These are phyloP conservation scores for Leucoptera coffeella DNA, from an alignment of 2,888 invertebrate species.

Conservation along the genomic window DNA sequence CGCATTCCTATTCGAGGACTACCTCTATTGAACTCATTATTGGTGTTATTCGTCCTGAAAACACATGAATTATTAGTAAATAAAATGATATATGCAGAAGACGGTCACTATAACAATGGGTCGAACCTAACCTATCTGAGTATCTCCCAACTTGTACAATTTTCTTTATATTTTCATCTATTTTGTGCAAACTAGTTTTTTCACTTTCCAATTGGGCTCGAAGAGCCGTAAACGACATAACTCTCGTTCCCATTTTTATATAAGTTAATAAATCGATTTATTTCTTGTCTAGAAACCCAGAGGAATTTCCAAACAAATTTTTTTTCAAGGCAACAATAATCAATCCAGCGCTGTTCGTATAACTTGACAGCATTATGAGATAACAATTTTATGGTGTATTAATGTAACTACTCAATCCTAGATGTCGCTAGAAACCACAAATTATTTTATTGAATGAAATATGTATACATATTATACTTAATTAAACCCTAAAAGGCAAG, in stretches of 20 bases:
- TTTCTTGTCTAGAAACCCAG: too few relatives aligned
- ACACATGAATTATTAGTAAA: constrained; percentile 6
- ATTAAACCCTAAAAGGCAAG: too few relatives aligned
- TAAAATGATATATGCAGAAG: constrained; percentile 7
- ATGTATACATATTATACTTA: too few relatives aligned
- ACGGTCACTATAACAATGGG: too few relatives aligned
- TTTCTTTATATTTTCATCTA: constrained; percentile 58
- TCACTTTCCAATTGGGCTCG: constrained; percentile 73
- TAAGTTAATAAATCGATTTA: too few relatives aligned
- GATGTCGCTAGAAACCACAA: too few relatives aligned
- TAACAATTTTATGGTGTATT: too few relatives aligned
- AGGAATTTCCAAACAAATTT: not conserved
- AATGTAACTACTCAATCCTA: too few relatives aligned
- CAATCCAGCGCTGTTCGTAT: too few relatives aligned
- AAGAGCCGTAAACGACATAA: constrained; percentile 61
- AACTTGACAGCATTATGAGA: too few relatives aligned
- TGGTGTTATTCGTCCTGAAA: constrained; percentile 28
- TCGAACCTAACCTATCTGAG: constrained; percentile 34
- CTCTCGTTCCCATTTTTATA: constrained; percentile 64
- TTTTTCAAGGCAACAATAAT: too few relatives aligned
- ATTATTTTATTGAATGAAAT: too few relatives aligned
- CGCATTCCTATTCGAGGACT: constrained; percentile 23
- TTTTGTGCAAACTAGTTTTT: constrained; percentile 68
- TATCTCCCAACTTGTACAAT: constrained; percentile 42
- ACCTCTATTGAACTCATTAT: constrained; percentile 28